phyloP scores from a whole-genome alignment of 1,140 invertebrate species.

The Cydia amplana region DNA sequence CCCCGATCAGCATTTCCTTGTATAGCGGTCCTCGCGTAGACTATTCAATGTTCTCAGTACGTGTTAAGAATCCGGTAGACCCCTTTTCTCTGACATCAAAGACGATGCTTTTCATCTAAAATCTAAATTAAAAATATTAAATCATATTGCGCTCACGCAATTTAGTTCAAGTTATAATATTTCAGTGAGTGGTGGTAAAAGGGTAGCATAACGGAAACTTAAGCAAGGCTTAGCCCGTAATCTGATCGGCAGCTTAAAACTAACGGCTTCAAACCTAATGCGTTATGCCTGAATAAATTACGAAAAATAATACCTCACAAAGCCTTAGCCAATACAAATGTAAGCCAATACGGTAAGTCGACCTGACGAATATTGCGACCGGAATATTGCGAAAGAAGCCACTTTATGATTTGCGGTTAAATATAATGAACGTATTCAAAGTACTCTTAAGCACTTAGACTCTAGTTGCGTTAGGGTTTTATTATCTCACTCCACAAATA shows the following conservation, averaged over 20 bases:
- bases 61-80: slow-evolving; percentile 25
- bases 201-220: slow-evolving; percentile 40
- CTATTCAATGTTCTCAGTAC: slow-evolving; percentile 72
- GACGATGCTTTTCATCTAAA: neutral
- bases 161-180: slow-evolving; percentile 10
- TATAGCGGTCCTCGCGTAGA: slow-evolving; percentile 61
- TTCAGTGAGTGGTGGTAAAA: slow-evolving; percentile 16
- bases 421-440: slow-evolving; percentile 30
- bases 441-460: slow-evolving; percentile 4
- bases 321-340: slow-evolving; percentile 22
- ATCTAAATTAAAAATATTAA: neutral
- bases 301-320: slow-evolving; percentile 46
- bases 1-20: slow-evolving; percentile 67
- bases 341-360: slow-evolving; percentile 38
- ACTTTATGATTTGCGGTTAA: slow-evolving; percentile 25
- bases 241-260: slow-evolving; percentile 67
- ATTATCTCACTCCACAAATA: slow-evolving; percentile 66
- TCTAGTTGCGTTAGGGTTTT: slow-evolving; percentile 42
- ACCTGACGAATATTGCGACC: slow-evolving; percentile 40
- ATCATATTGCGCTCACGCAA: neutral
- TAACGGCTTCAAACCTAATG: slow-evolving; percentile 64
- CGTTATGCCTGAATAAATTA: slow-evolving; percentile 60
- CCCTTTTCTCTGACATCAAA: slow-evolving; percentile 12
- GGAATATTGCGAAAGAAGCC: slow-evolving; percentile 31
- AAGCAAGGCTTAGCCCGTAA: slow-evolving; percentile 72